Evolutionary conservation across 1,140 invertebrate species (phyloP).

Genomic region (Atta colombica): DNA sequence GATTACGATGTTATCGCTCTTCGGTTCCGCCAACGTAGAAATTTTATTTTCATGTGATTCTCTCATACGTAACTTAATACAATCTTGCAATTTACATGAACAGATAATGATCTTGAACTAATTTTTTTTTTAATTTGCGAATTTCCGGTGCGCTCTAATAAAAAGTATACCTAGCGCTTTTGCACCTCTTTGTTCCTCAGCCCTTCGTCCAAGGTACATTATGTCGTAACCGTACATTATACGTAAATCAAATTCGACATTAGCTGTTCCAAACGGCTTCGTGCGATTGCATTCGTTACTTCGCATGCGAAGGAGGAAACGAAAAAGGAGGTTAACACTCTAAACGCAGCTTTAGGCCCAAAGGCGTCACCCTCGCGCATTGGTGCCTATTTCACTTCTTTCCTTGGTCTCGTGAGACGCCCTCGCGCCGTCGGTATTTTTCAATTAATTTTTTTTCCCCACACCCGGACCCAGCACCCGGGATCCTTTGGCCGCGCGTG

Average conservation of each 20-base stretch:
- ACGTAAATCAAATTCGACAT: not conserved
- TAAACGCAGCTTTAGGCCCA: slow-evolving; percentile 43
- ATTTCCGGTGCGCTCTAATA: not conserved
- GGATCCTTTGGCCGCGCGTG: slow-evolving; percentile 76
- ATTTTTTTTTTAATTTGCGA: not conserved
- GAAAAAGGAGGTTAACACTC: slow-evolving; percentile 23
- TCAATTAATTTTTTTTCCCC: slow-evolving; percentile 83
- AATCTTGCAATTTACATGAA: not conserved
- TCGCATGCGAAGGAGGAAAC: slow-evolving; percentile 14
- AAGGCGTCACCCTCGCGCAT: slow-evolving; percentile 35
- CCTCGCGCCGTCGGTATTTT: slow-evolving; percentile 78
- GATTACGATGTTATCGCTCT: slow-evolving; percentile 44
- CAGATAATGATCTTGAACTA: not conserved
- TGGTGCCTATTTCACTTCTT: slow-evolving; percentile 47
- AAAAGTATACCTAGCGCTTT: not conserved
- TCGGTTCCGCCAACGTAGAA: not conserved
- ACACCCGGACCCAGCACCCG: not conserved
- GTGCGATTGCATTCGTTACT: slow-evolving; percentile 29
- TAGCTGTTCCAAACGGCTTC: not conserved
- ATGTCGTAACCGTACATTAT: too few relatives aligned
- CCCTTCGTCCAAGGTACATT: not conserved
- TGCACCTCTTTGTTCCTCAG: not conserved
- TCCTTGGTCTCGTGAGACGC: slow-evolving; percentile 42
- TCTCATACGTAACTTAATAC: not conserved
- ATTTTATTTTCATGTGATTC: slow-evolving; percentile 7